Conservation (phyloP, 1,140 invertebrate species). For the Metaphire vulgaris region DNA sequence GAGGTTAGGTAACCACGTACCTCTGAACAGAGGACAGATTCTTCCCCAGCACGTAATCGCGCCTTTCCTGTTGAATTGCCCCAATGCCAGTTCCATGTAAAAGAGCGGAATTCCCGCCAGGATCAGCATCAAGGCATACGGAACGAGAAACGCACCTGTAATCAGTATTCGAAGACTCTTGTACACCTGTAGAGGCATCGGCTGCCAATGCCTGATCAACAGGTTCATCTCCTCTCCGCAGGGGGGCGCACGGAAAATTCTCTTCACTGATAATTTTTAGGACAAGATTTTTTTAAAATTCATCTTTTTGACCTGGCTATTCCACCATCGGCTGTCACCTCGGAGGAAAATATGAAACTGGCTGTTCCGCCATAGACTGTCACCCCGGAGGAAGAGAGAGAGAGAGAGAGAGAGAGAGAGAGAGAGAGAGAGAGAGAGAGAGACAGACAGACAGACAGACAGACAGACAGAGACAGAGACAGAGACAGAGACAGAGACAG, state of each 20-base stretch:
- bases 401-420: background rate
- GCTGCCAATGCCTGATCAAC: too few relatives aligned
- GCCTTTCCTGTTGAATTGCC: slow-evolving; percentile 63
- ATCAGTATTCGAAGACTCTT: slow-evolving; percentile 10
- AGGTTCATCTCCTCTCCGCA: too few relatives aligned
- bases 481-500: background rate
- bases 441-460: background rate
- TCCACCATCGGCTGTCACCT: background rate
- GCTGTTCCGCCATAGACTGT: background rate
- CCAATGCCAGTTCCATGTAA: slow-evolving; percentile 87
- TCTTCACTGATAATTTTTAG: background rate
- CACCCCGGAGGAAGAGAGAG: background rate
- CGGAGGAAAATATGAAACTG: background rate
- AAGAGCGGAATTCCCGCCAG: slow-evolving; percentile 87
- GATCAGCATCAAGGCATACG: slow-evolving; percentile 82
- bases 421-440: background rate
- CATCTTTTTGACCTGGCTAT: background rate
- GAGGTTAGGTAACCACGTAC: too few relatives aligned
- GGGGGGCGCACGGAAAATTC: too few relatives aligned
- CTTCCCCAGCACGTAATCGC: slow-evolving; percentile 56
- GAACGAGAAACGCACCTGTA: slow-evolving; percentile 85
- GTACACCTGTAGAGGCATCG: too few relatives aligned
- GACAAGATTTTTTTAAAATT: background rate
- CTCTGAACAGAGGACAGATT: slow-evolving; percentile 49
- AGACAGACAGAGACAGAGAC: background rate